phyloP scores from a whole-genome alignment of 2,113 vertebrate genomes.

The Excalfactoria chinensis region DNA sequence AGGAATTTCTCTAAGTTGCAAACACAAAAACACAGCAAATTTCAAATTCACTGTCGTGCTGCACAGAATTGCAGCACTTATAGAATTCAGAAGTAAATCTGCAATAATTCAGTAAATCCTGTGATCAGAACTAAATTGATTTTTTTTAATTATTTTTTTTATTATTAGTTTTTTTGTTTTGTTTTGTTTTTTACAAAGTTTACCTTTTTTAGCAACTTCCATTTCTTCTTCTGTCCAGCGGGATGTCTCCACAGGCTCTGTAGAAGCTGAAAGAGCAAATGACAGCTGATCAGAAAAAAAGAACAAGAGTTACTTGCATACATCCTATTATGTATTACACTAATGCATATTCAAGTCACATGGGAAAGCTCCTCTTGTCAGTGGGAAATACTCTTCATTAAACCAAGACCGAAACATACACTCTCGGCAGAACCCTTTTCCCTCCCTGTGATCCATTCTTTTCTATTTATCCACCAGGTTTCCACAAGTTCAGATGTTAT shows the following conservation, averaged over 20 bases:
- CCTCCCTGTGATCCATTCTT: background rate
- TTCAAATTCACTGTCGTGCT: background rate
- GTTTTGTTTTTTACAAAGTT: background rate
- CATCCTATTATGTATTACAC: constrained; percentile 75
- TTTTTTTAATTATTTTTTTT: no score
- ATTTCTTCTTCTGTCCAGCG: constrained; percentile 99
- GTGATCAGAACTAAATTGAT: background rate
- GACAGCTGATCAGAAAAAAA: constrained; percentile 60
- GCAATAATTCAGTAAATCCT: background rate
- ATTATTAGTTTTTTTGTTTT: no score
- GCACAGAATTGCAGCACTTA: background rate
- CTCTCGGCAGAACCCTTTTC: background rate
- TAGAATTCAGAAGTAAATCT: background rate
- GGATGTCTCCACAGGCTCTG: constrained; percentile 96
- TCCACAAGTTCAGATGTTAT: background rate
- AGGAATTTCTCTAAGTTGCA: background rate
- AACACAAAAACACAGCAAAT: background rate
- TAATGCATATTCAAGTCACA: constrained; percentile 73
- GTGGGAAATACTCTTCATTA: constrained; percentile 71
- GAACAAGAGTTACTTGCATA: constrained; percentile 49
- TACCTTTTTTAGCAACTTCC: constrained; percentile 99
- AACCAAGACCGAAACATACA: constrained; percentile 58
- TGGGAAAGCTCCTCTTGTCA: constrained; percentile 31
- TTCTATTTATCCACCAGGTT: no score
- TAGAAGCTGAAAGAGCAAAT: constrained; percentile 82